These are phyloP conservation scores for Cheilosia variabilis DNA, from an alignment of 2,888 invertebrate genomes.

Conservation along the genomic window DNA sequence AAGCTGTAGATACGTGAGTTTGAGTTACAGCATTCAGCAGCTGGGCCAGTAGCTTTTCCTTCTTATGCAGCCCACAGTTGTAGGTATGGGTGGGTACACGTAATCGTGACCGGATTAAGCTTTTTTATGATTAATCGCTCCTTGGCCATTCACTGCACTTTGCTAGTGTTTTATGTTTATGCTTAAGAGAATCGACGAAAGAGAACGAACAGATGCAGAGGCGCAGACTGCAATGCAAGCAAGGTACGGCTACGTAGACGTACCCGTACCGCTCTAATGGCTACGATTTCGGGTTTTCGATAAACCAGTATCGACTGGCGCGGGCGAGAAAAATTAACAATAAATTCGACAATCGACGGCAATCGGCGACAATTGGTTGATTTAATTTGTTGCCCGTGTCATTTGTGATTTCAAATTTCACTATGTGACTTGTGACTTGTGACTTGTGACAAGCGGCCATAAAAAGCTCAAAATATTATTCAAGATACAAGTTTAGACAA, in stretches of 20 bases:
- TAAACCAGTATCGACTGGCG: conserved; percentile 56
- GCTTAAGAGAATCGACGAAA: conserved; percentile 47
- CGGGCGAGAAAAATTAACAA: conserved; percentile 22
- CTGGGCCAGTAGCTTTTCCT: conserved; percentile 55
- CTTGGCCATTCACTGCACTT: conserved; percentile 46
- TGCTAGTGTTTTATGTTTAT: neutral
- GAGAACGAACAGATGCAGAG: conserved; percentile 20
- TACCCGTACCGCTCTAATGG: conserved; percentile 3
- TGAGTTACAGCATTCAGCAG: conserved; percentile 71
- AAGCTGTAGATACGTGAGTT: conserved; percentile 2
- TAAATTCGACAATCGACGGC: conserved; percentile 20
- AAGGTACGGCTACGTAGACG: neutral
- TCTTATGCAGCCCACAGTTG: conserved; percentile 2
- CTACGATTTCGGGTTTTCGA: conserved; percentile 38
- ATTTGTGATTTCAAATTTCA: conserved; percentile 11
- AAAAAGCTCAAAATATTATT: conserved; percentile 34
- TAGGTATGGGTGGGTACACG: conserved; percentile 26
- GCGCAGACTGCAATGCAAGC: conserved; percentile 10
- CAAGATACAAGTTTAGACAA: conserved; percentile 54
- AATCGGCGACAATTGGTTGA: conserved; percentile 3
- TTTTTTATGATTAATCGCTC: conserved; percentile 42
- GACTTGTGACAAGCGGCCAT: conserved; percentile 19
- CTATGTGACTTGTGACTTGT: neutral
- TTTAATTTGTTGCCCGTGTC: conserved; percentile 37
- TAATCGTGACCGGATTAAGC: conserved; percentile 63